Percentiles rank a stretch among this genome's conserved stretches.
Conservation (phyloP, 2,113 vertebrate species). For the Neogobius melanostomus region DNA sequence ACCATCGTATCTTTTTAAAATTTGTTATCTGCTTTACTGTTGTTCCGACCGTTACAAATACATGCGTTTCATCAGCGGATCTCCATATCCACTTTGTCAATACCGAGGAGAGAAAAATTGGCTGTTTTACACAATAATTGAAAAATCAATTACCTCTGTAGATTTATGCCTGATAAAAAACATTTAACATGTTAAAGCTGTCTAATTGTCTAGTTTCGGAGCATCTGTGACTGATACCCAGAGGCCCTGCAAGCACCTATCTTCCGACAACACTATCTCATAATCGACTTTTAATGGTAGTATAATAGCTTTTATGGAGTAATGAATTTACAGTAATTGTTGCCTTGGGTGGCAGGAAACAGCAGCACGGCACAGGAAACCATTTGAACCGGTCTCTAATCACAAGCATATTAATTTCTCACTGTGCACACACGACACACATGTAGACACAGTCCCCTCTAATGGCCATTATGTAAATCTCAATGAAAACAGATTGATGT, state of each 20-base stretch:
- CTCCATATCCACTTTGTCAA: neutral
- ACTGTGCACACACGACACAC: conserved; percentile 5
- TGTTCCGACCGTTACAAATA: no score
- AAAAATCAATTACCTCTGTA: conserved; percentile 39
- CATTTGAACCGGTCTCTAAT: conserved; percentile 25
- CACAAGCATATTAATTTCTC: conserved; percentile 15
- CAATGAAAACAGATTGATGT: neutral
- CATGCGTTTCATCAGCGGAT: neutral
- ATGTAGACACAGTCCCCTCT: neutral
- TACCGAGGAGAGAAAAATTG: conserved; percentile 2
- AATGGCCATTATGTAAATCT: neutral
- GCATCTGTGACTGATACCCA: conserved; percentile 60
- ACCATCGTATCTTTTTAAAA: no score
- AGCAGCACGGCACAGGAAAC: conserved; percentile 31
- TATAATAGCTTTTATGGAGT: conserved; percentile 64
- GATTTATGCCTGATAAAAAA: conserved; percentile 47
- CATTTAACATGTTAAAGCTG: conserved; percentile 49
- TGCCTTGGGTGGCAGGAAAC: conserved; percentile 55
- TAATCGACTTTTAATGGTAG: conserved; percentile 68
- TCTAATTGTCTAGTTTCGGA: conserved; percentile 54
- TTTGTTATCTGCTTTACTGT: no score
- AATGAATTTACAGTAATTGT: conserved; percentile 66
- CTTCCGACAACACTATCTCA: conserved; percentile 54
- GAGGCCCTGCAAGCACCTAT: conserved; percentile 56
- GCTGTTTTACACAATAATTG: conserved; percentile 9